Percentiles rank a stretch among this genome's conserved stretches.
Conservation (phyloP, 2,113 vertebrate species). For the Bujurquina vittata region DNA sequence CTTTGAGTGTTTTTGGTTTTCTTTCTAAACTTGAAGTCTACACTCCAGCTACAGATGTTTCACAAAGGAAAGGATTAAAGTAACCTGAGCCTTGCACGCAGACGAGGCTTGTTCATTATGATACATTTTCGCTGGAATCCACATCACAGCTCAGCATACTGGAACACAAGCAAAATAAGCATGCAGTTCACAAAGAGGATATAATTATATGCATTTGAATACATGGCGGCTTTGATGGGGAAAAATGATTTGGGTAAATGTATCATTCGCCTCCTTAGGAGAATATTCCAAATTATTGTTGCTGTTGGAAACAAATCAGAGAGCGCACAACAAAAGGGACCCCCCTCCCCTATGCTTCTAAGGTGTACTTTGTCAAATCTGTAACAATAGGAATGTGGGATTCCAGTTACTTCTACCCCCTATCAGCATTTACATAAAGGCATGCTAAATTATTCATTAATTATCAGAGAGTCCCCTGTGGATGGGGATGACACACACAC, state of each 20-base stretch:
- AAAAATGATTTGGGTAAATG: conserved; percentile 9
- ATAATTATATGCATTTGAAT: conserved; percentile 59
- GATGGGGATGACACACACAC: conserved; percentile 75
- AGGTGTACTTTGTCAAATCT: conserved; percentile 65
- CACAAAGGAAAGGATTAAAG: conserved; percentile 69
- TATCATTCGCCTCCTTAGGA: conserved; percentile 14
- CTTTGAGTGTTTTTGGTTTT: conserved; percentile 22
- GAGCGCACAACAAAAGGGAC: conserved; percentile 52
- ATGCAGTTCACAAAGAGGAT: conserved; percentile 81
- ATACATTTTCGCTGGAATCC: conserved; percentile 83
- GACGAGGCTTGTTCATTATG: conserved; percentile 78
- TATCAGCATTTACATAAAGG: conserved; percentile 80
- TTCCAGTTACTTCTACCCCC: conserved; percentile 70
- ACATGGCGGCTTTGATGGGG: conserved; percentile 5
- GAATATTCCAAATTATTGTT: conserved; percentile 39
- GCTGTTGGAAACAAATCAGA: conserved; percentile 38
- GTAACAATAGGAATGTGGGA: conserved; percentile 68
- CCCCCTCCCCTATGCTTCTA: conserved; percentile 22
- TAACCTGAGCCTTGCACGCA: conserved; percentile 81
- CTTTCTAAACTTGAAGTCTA: conserved; percentile 33
- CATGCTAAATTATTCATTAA: conserved; percentile 82
- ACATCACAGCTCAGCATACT: conserved; percentile 80
- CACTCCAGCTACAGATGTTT: conserved; percentile 63
- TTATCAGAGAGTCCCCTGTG: conserved; percentile 77
- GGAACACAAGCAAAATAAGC: conserved; percentile 81